Evolutionary conservation across 37 sponge, comb jelly and placozoan genomes (phyloP).

Genomic region (Hormiphora californensis): DNA sequence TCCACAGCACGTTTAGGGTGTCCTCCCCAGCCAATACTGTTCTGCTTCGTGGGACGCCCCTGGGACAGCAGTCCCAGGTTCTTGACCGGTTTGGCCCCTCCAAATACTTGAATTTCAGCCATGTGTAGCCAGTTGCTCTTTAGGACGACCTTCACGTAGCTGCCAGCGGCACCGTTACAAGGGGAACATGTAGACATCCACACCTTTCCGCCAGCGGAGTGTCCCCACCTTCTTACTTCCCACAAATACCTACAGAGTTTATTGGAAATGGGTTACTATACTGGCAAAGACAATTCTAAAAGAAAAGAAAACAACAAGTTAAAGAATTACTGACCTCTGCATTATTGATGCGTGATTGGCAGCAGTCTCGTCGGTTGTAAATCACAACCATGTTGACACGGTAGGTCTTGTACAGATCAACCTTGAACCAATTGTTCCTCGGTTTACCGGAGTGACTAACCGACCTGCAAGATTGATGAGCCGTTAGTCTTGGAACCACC

Average conservation of each 20-base stretch:
- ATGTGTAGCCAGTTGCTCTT: background rate
- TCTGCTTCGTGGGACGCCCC: background rate
- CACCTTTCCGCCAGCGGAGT: too few relatives aligned
- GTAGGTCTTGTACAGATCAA: slow-evolving; percentile 16
- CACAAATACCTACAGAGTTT: too few relatives aligned
- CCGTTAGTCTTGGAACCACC: too few relatives aligned
- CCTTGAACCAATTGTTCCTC: background rate
- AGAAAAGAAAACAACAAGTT: too few relatives aligned
- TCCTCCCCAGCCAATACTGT: background rate
- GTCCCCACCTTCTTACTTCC: too few relatives aligned
- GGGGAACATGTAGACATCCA: too few relatives aligned
- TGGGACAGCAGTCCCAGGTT: background rate
- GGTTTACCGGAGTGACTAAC: background rate
- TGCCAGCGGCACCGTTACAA: too few relatives aligned
- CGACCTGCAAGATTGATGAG: too few relatives aligned
- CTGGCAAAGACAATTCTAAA: too few relatives aligned
- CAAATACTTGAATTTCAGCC: background rate
- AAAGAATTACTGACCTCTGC: background rate
- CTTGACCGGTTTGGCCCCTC: background rate
- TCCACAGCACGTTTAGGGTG: background rate
- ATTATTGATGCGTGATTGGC: background rate
- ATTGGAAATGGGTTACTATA: too few relatives aligned
- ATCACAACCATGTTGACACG: background rate
- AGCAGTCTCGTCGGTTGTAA: background rate
- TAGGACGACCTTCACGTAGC: background rate